phyloP scores from a whole-genome alignment of 2,888 invertebrate species.

The Eupithecia pulchellata region DNA sequence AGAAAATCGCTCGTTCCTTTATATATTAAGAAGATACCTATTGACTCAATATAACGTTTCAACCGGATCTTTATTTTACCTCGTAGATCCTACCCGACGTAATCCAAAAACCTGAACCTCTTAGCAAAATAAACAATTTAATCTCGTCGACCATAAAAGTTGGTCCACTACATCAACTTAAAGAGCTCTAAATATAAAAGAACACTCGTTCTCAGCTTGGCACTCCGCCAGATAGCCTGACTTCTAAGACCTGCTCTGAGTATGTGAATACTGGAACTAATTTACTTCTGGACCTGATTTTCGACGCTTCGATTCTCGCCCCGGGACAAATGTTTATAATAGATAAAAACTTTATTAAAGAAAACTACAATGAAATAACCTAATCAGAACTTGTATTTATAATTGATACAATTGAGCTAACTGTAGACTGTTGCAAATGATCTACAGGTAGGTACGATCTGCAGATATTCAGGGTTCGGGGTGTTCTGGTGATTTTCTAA shows the following conservation, averaged over 20 bases:
- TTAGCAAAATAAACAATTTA: constrained; percentile 75
- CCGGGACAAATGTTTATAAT: too few species aligned
- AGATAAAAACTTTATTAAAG: too few species aligned
- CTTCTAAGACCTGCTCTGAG: constrained; percentile 48
- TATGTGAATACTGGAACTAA: constrained; percentile 11
- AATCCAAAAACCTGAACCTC: constrained; percentile 59
- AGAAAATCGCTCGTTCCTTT: too few species aligned
- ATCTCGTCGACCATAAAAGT: constrained; percentile 69
- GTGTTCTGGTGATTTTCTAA: too few species aligned
- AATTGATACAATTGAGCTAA: too few species aligned
- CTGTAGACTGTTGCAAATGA: too few species aligned
- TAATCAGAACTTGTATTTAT: too few species aligned
- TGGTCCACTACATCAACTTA: constrained; percentile 76
- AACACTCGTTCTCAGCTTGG: constrained; percentile 64
- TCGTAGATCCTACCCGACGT: neutral
- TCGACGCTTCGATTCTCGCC: too few species aligned
- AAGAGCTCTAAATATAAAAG: constrained; percentile 80
- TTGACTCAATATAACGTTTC: neutral
- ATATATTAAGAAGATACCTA: too few species aligned
- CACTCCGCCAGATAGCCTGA: constrained; percentile 63
- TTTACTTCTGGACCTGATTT: constrained; percentile 9
- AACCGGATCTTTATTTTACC: neutral
- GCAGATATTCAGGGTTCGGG: too few species aligned
- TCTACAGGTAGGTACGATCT: too few species aligned
- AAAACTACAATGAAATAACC: too few species aligned